These are phyloP conservation scores for Procavia capensis DNA, from an alignment of 2,113 vertebrate genomes.

Conservation along the genomic window DNA sequence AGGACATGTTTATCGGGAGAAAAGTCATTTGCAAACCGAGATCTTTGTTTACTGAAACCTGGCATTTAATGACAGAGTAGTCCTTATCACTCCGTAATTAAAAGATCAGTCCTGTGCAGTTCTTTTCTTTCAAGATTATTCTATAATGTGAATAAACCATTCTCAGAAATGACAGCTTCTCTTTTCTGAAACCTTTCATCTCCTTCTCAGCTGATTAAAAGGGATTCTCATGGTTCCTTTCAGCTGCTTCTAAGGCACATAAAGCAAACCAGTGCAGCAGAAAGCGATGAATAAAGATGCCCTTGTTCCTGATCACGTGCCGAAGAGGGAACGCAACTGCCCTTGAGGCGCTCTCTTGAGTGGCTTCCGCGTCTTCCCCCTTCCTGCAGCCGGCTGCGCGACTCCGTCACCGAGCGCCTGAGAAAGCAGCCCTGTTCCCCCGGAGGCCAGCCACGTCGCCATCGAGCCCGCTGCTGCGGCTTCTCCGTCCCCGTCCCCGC, in stretches of 20 bases:
- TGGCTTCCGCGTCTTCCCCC: slow-evolving; percentile 73
- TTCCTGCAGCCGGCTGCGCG: not conserved
- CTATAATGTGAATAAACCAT: slow-evolving; percentile 84
- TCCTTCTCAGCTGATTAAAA: slow-evolving; percentile 84
- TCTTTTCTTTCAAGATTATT: slow-evolving; percentile 83
- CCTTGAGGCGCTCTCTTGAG: slow-evolving; percentile 70
- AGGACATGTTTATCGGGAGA: slow-evolving; percentile 13
- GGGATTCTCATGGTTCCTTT: slow-evolving; percentile 78
- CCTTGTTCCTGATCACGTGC: slow-evolving; percentile 83
- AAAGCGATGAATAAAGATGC: slow-evolving; percentile 81
- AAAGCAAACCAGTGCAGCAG: slow-evolving; percentile 84
- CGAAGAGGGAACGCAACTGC: slow-evolving; percentile 74
- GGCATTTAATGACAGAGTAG: slow-evolving; percentile 18
- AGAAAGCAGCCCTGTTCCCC: not conserved
- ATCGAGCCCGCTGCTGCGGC: accelerated
- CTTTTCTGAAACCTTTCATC: slow-evolving; percentile 82
- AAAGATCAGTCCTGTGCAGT: slow-evolving; percentile 78
- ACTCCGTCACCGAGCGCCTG: not conserved
- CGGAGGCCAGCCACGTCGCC: accelerated
- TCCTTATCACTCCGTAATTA: slow-evolving; percentile 81
- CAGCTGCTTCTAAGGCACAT: slow-evolving; percentile 80
- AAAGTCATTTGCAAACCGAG: slow-evolving; percentile 67
- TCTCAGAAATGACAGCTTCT: slow-evolving; percentile 82
- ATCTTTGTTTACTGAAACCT: slow-evolving; percentile 49
- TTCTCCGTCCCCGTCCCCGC: not conserved